A percentile compares a stretch with the other conserved stretches of the same genome.
phyloP scores from a whole-genome alignment of 2,113 vertebrate species.

The Rhodinocichla rosea region DNA sequence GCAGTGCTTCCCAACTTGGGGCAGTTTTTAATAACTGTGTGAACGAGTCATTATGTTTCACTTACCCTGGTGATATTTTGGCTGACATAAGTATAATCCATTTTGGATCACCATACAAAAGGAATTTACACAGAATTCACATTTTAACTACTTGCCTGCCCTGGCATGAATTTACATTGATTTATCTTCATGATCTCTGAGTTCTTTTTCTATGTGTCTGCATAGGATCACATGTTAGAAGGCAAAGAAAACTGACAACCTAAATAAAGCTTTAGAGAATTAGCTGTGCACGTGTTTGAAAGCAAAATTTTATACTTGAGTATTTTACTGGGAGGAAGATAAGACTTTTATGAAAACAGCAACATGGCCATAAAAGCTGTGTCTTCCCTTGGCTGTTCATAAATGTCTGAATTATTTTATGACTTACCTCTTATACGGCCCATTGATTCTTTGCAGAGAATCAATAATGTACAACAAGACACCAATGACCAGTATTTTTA shows the following conservation, averaged over 20 bases:
- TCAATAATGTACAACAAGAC: not conserved
- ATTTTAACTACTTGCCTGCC: constrained; percentile 36
- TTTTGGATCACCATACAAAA: constrained; percentile 8
- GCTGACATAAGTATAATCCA: constrained; percentile 34
- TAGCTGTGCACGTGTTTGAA: not conserved
- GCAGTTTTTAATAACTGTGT: not conserved
- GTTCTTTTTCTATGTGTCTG: not conserved
- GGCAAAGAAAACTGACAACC: not conserved
- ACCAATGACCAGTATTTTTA: not conserved
- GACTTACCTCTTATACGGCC: not conserved
- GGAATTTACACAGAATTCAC: not conserved
- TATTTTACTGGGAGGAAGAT: not conserved
- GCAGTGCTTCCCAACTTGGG: not conserved
- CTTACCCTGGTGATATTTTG: constrained; percentile 28
- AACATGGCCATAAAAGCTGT: not conserved
- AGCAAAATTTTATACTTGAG: not conserved
- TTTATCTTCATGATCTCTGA: not conserved
- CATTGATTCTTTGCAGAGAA: not conserved
- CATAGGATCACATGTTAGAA: not conserved
- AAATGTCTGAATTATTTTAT: not conserved
- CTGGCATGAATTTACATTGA: constrained; percentile 2
- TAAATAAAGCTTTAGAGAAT: not conserved
- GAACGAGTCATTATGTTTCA: constrained; percentile 5
- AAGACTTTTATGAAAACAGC: not conserved
- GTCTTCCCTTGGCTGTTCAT: not conserved